These are phyloP conservation scores for Heteractis magnifica DNA, from an alignment of 92 coral and sea anemone species.

Conservation along the genomic window DNA sequence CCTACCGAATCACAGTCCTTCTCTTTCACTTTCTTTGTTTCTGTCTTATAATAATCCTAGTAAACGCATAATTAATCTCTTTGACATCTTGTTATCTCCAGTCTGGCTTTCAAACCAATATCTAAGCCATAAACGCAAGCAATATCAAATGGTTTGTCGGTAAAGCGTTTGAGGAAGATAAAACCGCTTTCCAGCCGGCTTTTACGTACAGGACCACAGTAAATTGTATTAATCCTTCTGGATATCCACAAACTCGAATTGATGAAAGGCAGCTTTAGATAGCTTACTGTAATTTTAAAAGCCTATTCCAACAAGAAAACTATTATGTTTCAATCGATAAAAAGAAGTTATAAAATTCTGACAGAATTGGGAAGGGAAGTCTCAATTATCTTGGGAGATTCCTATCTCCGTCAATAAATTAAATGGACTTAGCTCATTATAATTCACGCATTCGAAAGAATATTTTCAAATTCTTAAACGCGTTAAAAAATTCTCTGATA, in stretches of 20 bases:
- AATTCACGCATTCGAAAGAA: no score
- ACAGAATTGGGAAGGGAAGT: background rate
- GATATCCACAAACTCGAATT: background rate
- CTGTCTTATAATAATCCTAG: background rate
- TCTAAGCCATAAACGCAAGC: background rate
- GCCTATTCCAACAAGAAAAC: background rate
- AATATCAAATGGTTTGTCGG: constrained; percentile 4
- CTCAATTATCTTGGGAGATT: background rate
- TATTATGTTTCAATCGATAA: background rate
- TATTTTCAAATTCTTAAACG: background rate
- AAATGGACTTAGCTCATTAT: background rate
- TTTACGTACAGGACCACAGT: background rate
- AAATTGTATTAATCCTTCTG: background rate
- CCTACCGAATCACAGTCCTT: background rate
- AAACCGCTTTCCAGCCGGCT: background rate
- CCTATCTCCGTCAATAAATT: background rate
- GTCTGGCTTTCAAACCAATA: background rate
- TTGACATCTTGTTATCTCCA: background rate
- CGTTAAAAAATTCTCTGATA: background rate
- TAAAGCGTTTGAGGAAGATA: background rate
- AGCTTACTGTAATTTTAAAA: background rate
- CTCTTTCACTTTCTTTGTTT: background rate
- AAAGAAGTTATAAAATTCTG: background rate
- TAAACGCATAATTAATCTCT: background rate
- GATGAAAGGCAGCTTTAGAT: background rate